phyloP scores from a whole-genome alignment of 2,888 invertebrate species.

The Allacma fusca region DNA sequence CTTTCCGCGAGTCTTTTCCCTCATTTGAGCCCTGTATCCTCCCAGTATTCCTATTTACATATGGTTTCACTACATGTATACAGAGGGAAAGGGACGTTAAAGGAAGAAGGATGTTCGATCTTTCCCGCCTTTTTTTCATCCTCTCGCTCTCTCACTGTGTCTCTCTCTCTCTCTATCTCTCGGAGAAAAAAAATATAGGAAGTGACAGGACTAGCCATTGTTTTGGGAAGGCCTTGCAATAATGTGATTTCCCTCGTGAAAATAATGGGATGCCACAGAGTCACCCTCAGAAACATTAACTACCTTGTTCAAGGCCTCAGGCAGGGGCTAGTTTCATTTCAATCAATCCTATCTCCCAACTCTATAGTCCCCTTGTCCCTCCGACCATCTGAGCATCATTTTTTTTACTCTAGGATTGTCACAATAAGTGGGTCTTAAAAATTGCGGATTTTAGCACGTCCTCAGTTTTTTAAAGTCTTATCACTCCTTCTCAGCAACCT shows the following conservation, averaged over 20 bases:
- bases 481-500: no score
- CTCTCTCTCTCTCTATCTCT: no score
- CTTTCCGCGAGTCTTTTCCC: not conserved
- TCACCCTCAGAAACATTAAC: slow-evolving; percentile 3
- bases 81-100: no score
- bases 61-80: no score
- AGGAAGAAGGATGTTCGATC: no score
- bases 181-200: no score
- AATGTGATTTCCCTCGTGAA: not conserved
- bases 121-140: no score
- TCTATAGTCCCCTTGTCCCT: not conserved
- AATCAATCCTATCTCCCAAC: not conserved
- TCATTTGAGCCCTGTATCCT: not conserved
- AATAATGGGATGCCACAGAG: not conserved
- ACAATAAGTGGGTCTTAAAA: no score
- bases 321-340: not conserved
- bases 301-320: not conserved
- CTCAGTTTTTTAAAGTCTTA: no score
- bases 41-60: not conserved
- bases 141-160: no score
- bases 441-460: no score
- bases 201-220: not conserved
- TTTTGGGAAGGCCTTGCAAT: not conserved
- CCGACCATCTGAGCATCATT: not conserved
- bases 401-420: no score